Conservation (phyloP, 2,888 invertebrate genomes). For the Megalurothrips usitatus region DNA sequence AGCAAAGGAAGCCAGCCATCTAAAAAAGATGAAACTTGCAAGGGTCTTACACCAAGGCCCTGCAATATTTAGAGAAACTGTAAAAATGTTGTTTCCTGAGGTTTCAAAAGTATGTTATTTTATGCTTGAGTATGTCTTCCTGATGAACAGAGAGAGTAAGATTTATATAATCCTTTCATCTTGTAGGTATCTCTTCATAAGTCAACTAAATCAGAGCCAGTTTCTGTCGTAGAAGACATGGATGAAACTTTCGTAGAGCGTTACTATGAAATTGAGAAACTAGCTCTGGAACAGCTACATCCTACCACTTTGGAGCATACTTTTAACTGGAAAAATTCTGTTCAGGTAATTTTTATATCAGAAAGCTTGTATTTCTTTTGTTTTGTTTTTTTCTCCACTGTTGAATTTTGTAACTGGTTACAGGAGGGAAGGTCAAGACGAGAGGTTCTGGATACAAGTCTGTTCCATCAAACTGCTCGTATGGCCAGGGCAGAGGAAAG, state of each 20-base stretch:
- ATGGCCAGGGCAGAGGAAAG: not conserved
- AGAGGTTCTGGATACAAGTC: not conserved
- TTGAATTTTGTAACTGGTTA: not conserved
- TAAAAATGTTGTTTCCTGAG: not conserved
- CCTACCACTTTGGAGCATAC: not conserved
- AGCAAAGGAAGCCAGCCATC: not conserved
- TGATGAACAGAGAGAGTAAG: not conserved
- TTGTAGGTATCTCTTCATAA: not conserved
- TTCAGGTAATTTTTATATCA: not conserved
- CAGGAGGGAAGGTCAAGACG: not conserved
- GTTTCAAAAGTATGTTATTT: not conserved
- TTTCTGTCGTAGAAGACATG: not conserved
- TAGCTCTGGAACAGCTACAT: not conserved
- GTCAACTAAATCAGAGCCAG: not conserved
- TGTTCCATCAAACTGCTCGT: slow-evolving; percentile 2
- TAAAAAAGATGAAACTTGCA: not conserved
- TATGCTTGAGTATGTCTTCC: not conserved
- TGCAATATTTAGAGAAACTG: not conserved
- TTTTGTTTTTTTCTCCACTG: too few species aligned
- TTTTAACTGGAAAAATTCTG: not conserved
- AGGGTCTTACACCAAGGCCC: not conserved
- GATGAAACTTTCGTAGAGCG: not conserved
- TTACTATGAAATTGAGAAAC: not conserved
- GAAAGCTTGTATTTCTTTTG: too few species aligned
- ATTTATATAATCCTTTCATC: not conserved